phyloP scores from a whole-genome alignment of 2,888 invertebrate genomes.

The Metalampra italica region DNA sequence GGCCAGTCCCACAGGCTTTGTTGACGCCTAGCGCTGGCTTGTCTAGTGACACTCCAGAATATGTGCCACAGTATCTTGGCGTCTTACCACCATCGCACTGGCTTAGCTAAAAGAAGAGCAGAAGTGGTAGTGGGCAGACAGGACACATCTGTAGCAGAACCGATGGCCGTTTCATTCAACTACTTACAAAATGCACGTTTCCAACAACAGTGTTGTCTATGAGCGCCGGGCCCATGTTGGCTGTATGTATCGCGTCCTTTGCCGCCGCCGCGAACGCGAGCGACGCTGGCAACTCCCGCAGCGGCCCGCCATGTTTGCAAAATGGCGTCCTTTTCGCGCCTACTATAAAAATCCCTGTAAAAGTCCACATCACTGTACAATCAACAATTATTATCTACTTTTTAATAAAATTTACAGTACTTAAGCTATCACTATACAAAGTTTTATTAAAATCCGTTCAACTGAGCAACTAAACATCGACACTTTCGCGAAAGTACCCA shows the following conservation, averaged over 20 bases:
- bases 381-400: too few species aligned
- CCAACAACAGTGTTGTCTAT: conserved; percentile 60
- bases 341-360: conserved; percentile 58
- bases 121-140: not conserved
- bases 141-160: too few species aligned
- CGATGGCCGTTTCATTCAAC: too few species aligned
- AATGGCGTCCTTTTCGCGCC: conserved; percentile 69
- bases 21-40: conserved; percentile 94
- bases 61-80: conserved; percentile 90
- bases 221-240: conserved; percentile 40
- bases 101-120: conserved; percentile 75
- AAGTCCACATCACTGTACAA: too few species aligned
- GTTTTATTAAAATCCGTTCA: too few species aligned
- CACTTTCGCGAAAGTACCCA: too few species aligned
- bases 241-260: conserved; percentile 48
- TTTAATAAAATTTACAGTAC: too few species aligned
- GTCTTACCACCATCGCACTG: conserved; percentile 92
- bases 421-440: too few species aligned
- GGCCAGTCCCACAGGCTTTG: conserved; percentile 96
- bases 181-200: conserved; percentile 60
- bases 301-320: conserved; percentile 56
- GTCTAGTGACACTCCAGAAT: conserved; percentile 89
- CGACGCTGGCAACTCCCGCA: conserved; percentile 55
- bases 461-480: too few species aligned
- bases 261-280: conserved; percentile 61